Evolutionary conservation across 23 tunicate species (phyloP).

Genomic region (Trididemnum clinides): DNA sequence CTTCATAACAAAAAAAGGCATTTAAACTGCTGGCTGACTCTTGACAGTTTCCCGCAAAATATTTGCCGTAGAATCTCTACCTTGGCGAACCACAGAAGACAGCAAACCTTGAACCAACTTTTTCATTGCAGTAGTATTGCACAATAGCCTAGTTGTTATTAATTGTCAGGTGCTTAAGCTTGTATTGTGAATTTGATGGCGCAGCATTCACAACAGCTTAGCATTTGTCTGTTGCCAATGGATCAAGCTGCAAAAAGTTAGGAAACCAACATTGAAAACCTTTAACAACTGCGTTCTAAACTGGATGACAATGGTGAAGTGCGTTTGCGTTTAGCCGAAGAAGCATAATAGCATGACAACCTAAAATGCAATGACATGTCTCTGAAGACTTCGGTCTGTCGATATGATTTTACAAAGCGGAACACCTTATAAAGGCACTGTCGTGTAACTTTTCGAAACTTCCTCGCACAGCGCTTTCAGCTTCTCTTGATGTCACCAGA

Average conservation of each 20-base stretch:
- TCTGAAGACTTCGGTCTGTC: background rate
- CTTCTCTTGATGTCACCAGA: background rate
- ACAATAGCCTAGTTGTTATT: background rate
- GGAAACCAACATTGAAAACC: background rate
- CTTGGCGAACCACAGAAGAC: background rate
- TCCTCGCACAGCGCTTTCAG: background rate
- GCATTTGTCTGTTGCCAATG: background rate
- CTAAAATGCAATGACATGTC: background rate
- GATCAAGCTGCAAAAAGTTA: background rate
- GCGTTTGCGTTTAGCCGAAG: background rate
- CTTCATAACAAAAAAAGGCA: background rate
- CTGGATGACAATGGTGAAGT: background rate
- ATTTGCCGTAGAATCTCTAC: background rate
- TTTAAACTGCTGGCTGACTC: background rate
- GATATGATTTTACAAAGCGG: background rate
- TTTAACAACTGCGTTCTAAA: background rate
- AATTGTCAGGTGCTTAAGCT: background rate
- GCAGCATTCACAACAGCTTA: background rate
- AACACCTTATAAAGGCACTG: background rate
- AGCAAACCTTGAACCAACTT: background rate
- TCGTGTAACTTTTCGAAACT: background rate
- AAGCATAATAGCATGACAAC: background rate
- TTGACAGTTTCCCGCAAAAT: background rate
- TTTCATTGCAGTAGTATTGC: background rate
- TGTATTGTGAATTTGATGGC: background rate